A percentile compares a stretch with the other conserved stretches of the same genome.
Conservation (phyloP, 2,888 invertebrate genomes). For the Camponotus fellah region DNA sequence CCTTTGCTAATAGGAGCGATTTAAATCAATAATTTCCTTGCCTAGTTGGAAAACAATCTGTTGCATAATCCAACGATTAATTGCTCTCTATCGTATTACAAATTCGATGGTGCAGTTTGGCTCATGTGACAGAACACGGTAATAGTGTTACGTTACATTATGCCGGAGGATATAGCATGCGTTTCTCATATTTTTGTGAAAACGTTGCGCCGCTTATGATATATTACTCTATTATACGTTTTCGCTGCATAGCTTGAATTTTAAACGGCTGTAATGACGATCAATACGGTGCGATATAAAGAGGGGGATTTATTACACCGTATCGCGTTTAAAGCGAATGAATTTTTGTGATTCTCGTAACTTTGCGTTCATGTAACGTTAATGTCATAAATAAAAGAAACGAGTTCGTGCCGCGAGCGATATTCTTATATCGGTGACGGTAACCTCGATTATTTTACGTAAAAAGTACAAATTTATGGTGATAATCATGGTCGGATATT, state of each 20-base stretch:
- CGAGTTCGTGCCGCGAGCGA: not conserved
- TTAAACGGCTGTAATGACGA: slow-evolving; percentile 47
- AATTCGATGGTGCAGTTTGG: slow-evolving; percentile 30
- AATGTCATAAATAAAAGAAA: not conserved
- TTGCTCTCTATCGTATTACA: slow-evolving; percentile 43
- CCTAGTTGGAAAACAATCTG: slow-evolving; percentile 16
- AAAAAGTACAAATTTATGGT: not conserved
- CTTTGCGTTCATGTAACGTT: slow-evolving; percentile 5
- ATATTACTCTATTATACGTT: slow-evolving; percentile 55
- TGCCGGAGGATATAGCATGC: slow-evolving; percentile 27
- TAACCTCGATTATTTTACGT: not conserved
- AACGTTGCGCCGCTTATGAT: slow-evolving; percentile 50
- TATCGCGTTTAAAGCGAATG: slow-evolving; percentile 25
- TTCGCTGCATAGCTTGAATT: slow-evolving; percentile 55
- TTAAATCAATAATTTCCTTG: slow-evolving; percentile 17
- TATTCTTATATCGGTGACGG: not conserved
- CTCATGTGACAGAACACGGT: slow-evolving; percentile 29
- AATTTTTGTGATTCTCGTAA: slow-evolving; percentile 26
- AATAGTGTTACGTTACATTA: slow-evolving; percentile 42
- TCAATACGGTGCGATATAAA: slow-evolving; percentile 45
- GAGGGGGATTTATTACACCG: slow-evolving; percentile 40
- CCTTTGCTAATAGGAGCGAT: not conserved
- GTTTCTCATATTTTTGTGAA: slow-evolving; percentile 54
- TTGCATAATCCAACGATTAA: slow-evolving; percentile 20
- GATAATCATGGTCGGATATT: not conserved